Evolutionary conservation across 1,140 invertebrate species (phyloP).

Genomic region (Zaprionus taronus): DNA sequence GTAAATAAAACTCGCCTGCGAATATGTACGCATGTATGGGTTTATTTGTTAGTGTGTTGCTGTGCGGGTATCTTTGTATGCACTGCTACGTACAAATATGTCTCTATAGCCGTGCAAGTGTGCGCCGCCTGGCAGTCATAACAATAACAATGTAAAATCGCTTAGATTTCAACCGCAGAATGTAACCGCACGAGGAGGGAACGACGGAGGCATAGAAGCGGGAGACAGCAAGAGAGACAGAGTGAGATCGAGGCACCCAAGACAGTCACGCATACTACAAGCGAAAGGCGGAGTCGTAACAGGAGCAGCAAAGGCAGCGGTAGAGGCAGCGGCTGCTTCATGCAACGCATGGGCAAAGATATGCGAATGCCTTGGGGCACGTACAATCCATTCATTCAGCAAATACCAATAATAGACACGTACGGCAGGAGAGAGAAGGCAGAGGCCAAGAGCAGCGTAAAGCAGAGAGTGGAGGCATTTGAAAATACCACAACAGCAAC

Average conservation of each 20-base stretch:
- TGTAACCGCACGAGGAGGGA: slow-evolving; percentile 41
- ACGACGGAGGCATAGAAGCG: background rate
- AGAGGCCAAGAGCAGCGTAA: background rate
- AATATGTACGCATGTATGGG: background rate
- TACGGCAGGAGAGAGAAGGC: slow-evolving; percentile 44
- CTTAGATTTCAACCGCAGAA: slow-evolving; percentile 79
- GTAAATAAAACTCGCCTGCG: slow-evolving; percentile 56
- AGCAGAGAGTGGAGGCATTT: slow-evolving; percentile 54
- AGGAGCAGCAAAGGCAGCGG: slow-evolving; percentile 21
- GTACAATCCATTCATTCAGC: slow-evolving; percentile 82
- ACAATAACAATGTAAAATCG: slow-evolving; percentile 83
- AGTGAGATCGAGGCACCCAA: background rate
- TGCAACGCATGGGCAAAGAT: slow-evolving; percentile 53
- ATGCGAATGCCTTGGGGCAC: slow-evolving; percentile 78
- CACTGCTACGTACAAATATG: slow-evolving; percentile 9
- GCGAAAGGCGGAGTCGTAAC: slow-evolving; percentile 64
- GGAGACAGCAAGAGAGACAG: slow-evolving; percentile 1
- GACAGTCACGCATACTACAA: slow-evolving; percentile 50
- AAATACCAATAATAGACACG: slow-evolving; percentile 83
- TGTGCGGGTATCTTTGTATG: background rate
- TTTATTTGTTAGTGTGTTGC: background rate
- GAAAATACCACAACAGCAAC: slow-evolving; percentile 67
- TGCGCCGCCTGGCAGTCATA: slow-evolving; percentile 64
- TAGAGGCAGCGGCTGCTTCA: slow-evolving; percentile 21
- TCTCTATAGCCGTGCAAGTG: slow-evolving; percentile 25